Conservation (phyloP, 2,888 invertebrate genomes). For the Aporophyla lueneburgensis region DNA sequence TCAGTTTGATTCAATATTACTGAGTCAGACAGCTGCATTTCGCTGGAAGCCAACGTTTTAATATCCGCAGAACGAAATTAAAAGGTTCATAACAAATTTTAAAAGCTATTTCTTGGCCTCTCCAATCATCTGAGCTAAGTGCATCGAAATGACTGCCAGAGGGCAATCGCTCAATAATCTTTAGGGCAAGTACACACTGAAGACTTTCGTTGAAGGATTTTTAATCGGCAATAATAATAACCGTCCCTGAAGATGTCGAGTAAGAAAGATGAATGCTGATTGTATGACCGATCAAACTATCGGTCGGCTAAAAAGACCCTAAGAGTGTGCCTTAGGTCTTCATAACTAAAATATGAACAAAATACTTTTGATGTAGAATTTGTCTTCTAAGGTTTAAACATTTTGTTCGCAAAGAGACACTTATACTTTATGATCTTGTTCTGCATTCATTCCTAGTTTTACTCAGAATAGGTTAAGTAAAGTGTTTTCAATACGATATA, state of each 20-base stretch:
- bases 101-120: constrained; percentile 30
- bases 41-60: constrained; percentile 8
- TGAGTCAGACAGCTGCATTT: not conserved
- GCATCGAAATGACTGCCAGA: constrained; percentile 39
- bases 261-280: not conserved
- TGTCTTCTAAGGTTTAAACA: not conserved
- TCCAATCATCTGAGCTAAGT: constrained; percentile 40
- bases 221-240: not conserved
- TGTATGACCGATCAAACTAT: not conserved
- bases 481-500: not conserved
- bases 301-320: not conserved
- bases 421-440: too few species aligned
- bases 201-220: not conserved
- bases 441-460: too few species aligned
- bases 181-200: not conserved
- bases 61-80: constrained; percentile 45
- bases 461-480: too few species aligned
- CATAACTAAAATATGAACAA: not conserved
- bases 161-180: constrained; percentile 35
- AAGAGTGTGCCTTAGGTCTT: not conserved
- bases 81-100: constrained; percentile 35
- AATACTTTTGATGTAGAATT: not conserved
- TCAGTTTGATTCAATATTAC: constrained; percentile 15
- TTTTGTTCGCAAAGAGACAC: too few species aligned
- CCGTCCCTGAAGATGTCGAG: too few species aligned